Evolutionary conservation across 2,797 vertebrate species (phyloP).

Genomic region (Microcaecilia unicolor): DNA sequence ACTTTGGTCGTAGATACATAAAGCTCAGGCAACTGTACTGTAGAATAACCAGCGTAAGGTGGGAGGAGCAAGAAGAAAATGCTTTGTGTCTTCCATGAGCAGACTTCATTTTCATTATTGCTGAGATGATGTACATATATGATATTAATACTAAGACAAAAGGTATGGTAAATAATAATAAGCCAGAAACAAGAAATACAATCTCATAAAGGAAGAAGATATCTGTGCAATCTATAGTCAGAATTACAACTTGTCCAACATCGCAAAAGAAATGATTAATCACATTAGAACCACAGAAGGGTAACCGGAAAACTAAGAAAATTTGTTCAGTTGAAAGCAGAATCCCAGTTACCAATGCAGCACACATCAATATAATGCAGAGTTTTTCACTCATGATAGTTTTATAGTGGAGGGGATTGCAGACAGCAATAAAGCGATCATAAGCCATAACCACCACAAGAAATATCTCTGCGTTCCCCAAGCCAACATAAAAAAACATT

Average conservation of each 20-base stretch:
- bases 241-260: not conserved
- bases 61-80: conserved; percentile 1
- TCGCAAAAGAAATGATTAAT: conserved; percentile 5
- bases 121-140: not conserved
- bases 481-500: not conserved
- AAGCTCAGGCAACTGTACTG: conserved; percentile 3
- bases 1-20: not conserved
- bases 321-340: not conserved
- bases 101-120: not conserved
- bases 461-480: conserved; percentile 4
- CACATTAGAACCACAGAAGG: not conserved
- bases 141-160: not conserved
- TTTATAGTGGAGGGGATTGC: not conserved
- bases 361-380: not conserved
- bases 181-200: not conserved
- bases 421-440: conserved; percentile 16
- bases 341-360: not conserved
- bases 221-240: not conserved
- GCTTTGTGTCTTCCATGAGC: not conserved
- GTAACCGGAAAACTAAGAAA: not conserved
- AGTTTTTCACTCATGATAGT: not conserved
- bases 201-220: not conserved
- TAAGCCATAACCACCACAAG: conserved; percentile 13
- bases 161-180: not conserved
- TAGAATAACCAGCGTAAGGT: not conserved